phyloP scores from a whole-genome alignment of 2,113 vertebrate species.

The Grus americana region DNA sequence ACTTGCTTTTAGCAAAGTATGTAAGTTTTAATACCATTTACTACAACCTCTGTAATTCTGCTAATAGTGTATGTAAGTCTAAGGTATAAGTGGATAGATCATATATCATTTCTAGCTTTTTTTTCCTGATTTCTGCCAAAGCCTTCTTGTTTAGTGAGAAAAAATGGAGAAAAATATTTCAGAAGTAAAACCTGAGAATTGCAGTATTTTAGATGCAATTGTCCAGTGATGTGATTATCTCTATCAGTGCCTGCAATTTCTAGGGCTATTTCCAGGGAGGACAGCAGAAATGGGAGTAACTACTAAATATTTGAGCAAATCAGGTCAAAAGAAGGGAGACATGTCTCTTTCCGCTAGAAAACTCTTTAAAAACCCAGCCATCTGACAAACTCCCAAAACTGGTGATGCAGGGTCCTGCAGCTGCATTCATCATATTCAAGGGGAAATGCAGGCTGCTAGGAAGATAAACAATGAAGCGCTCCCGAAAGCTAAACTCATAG shows the following conservation, averaged over 20 bases:
- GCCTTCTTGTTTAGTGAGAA: neutral
- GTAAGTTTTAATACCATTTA: neutral
- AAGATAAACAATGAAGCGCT: slow-evolving; percentile 10
- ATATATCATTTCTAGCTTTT: neutral
- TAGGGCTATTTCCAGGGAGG: neutral
- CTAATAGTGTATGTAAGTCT: neutral
- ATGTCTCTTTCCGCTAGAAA: neutral
- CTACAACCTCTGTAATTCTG: neutral
- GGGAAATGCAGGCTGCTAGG: neutral
- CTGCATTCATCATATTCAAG: slow-evolving; percentile 4
- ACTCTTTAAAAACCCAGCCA: neutral
- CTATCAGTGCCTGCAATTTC: neutral
- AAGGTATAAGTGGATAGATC: neutral
- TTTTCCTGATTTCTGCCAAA: neutral
- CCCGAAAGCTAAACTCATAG: neutral
- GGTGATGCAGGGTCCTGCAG: neutral
- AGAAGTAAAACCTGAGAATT: neutral
- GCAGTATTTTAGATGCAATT: neutral
- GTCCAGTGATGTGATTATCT: neutral
- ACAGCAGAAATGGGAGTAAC: neutral
- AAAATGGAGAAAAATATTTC: neutral
- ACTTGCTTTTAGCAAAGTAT: neutral
- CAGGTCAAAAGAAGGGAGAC: neutral
- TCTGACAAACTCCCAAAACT: neutral
- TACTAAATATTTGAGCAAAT: neutral